Evolutionary conservation across 2,888 invertebrate species (phyloP).

Genomic region (Habroteleia sp.): DNA sequence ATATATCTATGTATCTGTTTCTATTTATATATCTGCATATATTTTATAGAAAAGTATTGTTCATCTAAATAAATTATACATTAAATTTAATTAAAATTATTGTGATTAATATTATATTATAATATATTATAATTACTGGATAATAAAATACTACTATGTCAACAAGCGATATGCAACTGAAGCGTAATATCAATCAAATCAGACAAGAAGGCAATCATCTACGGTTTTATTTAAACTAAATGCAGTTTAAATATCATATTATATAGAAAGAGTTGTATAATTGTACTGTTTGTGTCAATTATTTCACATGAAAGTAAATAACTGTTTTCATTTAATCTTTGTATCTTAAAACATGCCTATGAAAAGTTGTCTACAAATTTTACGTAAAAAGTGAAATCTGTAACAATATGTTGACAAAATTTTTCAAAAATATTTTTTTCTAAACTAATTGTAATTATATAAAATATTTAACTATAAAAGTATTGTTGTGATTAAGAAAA

Average conservation of each 20-base stretch:
- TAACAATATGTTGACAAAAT: too few relatives aligned
- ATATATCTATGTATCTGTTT: too few relatives aligned
- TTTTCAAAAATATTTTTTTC: too few relatives aligned
- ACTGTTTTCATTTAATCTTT: too few relatives aligned
- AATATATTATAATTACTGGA: conserved; percentile 15
- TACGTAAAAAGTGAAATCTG: too few relatives aligned
- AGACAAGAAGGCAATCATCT: conserved; percentile 24
- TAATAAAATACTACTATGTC: conserved; percentile 23
- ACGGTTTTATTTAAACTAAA: conserved; percentile 23
- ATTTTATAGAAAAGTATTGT: not conserved
- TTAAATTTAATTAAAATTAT: not conserved
- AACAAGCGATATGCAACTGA: conserved; percentile 34
- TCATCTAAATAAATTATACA: not conserved
- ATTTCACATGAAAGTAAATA: conserved; percentile 18
- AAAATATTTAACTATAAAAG: too few relatives aligned
- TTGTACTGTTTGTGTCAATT: not conserved
- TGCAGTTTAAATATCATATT: conserved; percentile 22
- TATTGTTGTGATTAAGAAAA: too few relatives aligned
- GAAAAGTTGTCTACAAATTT: too few relatives aligned
- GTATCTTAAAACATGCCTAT: too few relatives aligned
- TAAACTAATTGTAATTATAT: too few relatives aligned
- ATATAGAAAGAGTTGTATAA: conserved; percentile 12
- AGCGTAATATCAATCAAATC: conserved; percentile 28
- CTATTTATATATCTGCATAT: not conserved
- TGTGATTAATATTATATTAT: not conserved